These are phyloP conservation scores for Patiria miniata DNA, from an alignment of 35 echinoderm and acorn worm genomes.

Conservation along the genomic window DNA sequence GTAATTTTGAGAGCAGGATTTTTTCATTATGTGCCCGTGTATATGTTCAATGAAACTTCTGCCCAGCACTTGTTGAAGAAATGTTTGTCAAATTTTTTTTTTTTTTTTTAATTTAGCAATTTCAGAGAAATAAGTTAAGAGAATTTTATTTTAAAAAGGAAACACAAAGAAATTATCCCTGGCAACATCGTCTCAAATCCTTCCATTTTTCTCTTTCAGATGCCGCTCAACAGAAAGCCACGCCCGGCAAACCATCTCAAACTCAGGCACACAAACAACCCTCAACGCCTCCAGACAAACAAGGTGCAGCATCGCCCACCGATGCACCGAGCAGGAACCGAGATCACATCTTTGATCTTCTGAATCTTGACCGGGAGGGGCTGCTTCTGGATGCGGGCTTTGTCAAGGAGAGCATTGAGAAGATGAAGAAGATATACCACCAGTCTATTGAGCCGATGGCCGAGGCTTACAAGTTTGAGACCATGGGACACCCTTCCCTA, in stretches of 20 bases:
- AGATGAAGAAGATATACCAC: conserved; percentile 66
- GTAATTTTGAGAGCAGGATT: too few species aligned
- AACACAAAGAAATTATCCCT: too few species aligned
- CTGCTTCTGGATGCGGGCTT: neutral
- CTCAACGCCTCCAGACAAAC: neutral
- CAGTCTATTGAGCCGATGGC: conserved; percentile 60
- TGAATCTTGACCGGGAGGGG: conserved; percentile 49
- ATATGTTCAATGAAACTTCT: too few species aligned
- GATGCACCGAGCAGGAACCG: conserved; percentile 29
- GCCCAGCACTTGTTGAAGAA: too few species aligned
- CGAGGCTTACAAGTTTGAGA: conserved; percentile 67
- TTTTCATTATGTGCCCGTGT: too few species aligned
- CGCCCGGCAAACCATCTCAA: neutral
- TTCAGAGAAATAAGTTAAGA: too few species aligned
- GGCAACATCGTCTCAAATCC: too few species aligned
- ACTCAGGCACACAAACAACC: neutral
- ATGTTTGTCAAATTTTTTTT: too few species aligned
- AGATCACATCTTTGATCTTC: conserved; percentile 46
- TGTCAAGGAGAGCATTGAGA: neutral
- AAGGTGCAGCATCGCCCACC: neutral
- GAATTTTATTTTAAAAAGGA: too few species aligned
- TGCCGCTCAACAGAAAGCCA: neutral
- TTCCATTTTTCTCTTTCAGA: neutral
- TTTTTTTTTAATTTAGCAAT: too few species aligned
- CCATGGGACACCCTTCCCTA: conserved; percentile 61